Evolutionary conservation across 2,888 invertebrate genomes (phyloP), one percentile per base, ranked within the genome.

Genomic region (Sphaeridia pumilis): DNA sequence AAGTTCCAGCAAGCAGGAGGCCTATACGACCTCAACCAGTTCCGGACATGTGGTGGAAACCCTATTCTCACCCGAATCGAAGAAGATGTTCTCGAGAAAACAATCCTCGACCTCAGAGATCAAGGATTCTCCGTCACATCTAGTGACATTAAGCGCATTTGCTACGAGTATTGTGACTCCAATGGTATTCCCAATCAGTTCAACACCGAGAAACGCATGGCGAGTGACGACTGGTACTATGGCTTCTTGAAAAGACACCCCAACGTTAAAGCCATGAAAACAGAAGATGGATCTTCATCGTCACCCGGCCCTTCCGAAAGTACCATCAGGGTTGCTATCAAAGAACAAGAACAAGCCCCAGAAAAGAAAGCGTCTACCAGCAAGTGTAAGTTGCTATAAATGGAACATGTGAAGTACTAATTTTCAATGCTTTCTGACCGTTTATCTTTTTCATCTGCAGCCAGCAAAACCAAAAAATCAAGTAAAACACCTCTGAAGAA

Each of bases 201-300:
- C 42, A 63, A 63, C 46, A 51, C 55, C 4, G 63, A 63, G 22
- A 63, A 62, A 34, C 49, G 65, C 3, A 65, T 63, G 64, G 65
- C 64, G 4, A 63, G 63, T 34, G 61, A 62, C 49, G 65, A 64
- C 47, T 64, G 63, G 63, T 63, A 64, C 49, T 63, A 62, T 48
- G 64, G 64, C 36, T 63, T 63, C 47, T 56, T 62, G 22, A 60
- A 59, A 38, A 41, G 58, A n/a, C 59, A 59, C 49, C 57, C 56
- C 4, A 55, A 57, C 25, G 55, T 60, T 24, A 28, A 50, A 45
- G 47, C 47, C 2, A 25, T 52, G 12, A 49, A 52, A 14, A 21
- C 42, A 25, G 54, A 54, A 14, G 54, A 52, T 12, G 54, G 48
- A 2, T 31, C 31, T 14, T 31, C 31, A 31, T 10, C 14, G 31